These are phyloP conservation scores for Agonopterix heracliana DNA, from an alignment of 2,888 invertebrate genomes.

Conservation along the genomic window DNA sequence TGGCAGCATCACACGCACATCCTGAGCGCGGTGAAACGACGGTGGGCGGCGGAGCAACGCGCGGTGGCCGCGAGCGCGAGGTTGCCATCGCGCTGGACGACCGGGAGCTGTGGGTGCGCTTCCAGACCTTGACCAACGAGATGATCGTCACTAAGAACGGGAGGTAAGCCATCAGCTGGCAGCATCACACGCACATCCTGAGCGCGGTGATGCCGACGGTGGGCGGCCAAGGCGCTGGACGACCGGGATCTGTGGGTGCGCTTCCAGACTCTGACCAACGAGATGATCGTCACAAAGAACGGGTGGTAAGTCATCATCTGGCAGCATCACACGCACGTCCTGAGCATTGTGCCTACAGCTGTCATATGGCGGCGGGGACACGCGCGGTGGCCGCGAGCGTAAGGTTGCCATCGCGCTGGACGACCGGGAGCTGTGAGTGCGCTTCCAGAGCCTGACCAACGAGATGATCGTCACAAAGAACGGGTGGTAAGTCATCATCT, in stretches of 20 bases:
- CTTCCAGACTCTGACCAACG: slow-evolving; percentile 96
- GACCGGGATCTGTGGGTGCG: slow-evolving; percentile 96
- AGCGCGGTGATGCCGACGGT: slow-evolving; percentile 85
- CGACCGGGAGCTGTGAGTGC: slow-evolving; percentile 94
- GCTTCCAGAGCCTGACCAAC: slow-evolving; percentile 96
- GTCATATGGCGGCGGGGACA: slow-evolving; percentile 45
- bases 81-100: slow-evolving; percentile 90
- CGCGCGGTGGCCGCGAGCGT: slow-evolving; percentile 79
- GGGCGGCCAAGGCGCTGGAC: slow-evolving; percentile 83
- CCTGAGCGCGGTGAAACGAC: slow-evolving; percentile 84
- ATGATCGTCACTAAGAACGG: slow-evolving; percentile 99
- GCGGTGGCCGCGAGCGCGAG: slow-evolving; percentile 81
- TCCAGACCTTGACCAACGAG: slow-evolving; percentile 96
- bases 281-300: slow-evolving; percentile 99
- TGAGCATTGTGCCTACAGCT: slow-evolving; percentile 47
- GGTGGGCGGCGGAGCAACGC: slow-evolving; percentile 66
- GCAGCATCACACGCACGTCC: too few relatives aligned
- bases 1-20: slow-evolving; percentile 82
- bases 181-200: slow-evolving; percentile 84
- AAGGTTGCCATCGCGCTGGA: slow-evolving; percentile 87
- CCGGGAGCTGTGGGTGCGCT: slow-evolving; percentile 94
- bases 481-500: slow-evolving; percentile 84
- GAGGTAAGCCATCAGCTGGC: slow-evolving; percentile 78
- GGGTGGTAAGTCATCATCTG: slow-evolving; percentile 83
- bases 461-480: slow-evolving; percentile 99